Conservation (phyloP, 2,797 vertebrate species). For the Lacerta bilineata region DNA sequence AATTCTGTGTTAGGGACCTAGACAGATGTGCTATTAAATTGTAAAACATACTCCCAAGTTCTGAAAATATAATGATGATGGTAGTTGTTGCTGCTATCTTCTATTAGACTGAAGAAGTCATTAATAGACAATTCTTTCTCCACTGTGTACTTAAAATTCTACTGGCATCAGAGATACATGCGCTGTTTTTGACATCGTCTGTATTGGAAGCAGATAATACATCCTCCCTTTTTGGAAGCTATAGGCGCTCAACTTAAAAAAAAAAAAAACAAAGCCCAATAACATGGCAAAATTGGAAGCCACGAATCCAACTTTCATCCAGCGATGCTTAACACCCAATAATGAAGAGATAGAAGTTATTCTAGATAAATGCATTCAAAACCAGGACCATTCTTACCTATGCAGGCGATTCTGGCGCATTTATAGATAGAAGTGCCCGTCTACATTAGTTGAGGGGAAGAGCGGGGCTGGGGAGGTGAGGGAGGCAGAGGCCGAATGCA, state of each 20-base stretch:
- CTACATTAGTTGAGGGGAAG: no score
- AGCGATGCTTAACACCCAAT: neutral
- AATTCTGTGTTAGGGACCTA: neutral
- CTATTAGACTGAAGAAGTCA: neutral
- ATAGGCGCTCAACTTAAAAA: no score
- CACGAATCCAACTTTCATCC: neutral
- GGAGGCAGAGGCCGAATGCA: no score
- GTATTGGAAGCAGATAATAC: neutral
- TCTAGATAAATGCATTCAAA: neutral
- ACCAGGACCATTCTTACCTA: neutral
- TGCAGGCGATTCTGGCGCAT: neutral
- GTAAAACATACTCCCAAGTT: rapidly evolving
- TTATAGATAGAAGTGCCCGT: neutral
- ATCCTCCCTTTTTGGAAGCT: rapidly evolving
- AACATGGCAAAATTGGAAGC: neutral
- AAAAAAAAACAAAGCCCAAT: neutral
- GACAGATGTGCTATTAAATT: conserved; percentile 10
- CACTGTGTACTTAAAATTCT: neutral
- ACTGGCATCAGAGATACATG: neutral
- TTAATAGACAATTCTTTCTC: neutral
- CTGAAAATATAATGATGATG: conserved; percentile 27
- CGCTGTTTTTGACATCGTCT: neutral
- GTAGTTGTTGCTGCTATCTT: neutral
- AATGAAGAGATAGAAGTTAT: neutral
- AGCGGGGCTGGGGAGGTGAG: no score